These are phyloP conservation scores for Lithobates pipiens DNA, from an alignment of 2,797 vertebrate species.

Conservation along the genomic window DNA sequence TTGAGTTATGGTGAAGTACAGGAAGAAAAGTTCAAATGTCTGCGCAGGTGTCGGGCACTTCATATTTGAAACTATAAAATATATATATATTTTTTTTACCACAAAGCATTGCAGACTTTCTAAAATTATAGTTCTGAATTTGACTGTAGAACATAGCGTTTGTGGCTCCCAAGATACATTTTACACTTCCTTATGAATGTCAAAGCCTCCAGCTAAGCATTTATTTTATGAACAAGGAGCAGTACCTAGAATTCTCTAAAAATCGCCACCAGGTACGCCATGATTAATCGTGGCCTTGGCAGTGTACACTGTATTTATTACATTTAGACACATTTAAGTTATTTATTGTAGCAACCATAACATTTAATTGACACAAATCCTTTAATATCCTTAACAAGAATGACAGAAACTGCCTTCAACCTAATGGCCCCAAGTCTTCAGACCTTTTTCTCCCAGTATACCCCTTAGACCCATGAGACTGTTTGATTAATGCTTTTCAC, in stretches of 20 bases:
- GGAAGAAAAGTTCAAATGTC: too few species aligned
- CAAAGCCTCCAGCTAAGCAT: not conserved
- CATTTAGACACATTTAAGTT: not conserved
- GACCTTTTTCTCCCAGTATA: not conserved
- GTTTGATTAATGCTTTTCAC: slow-evolving; percentile 27
- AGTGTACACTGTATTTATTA: slow-evolving; percentile 7
- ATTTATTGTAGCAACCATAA: not conserved
- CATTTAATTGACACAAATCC: slow-evolving; percentile 25
- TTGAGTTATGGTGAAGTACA: too few species aligned
- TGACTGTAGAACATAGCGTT: not conserved
- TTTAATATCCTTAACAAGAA: slow-evolving; percentile 20
- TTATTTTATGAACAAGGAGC: not conserved
- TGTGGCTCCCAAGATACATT: not conserved
- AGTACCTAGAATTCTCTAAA: not conserved
- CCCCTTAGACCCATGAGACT: not conserved
- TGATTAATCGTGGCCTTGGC: not conserved
- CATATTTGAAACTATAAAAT: too few species aligned
- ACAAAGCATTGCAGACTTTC: not conserved
- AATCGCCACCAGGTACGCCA: not conserved
- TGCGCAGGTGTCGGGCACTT: too few species aligned
- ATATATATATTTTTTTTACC: too few species aligned
- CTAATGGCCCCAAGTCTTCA: slow-evolving; percentile 1
- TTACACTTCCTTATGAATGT: not conserved
- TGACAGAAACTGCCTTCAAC: slow-evolving; percentile 15
- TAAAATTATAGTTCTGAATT: not conserved